These are phyloP conservation scores for Plectrocnemia conspersa DNA, from an alignment of 1,140 invertebrate genomes.

Conservation along the genomic window DNA sequence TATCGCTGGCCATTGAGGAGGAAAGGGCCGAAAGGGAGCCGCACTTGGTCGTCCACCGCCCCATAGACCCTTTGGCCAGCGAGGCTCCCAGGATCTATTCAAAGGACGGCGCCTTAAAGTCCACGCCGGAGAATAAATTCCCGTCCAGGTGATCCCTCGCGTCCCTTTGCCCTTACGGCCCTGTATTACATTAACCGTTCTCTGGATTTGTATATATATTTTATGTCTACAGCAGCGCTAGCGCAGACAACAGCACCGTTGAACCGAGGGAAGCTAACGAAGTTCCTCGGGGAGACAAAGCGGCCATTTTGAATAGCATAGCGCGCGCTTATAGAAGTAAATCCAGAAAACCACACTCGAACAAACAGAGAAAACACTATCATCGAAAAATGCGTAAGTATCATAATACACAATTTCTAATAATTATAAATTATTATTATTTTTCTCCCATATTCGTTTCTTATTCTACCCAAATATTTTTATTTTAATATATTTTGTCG, in stretches of 20 bases:
- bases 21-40: constrained; percentile 64
- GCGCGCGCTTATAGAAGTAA: constrained; percentile 59
- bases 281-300: constrained; percentile 64
- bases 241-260: constrained; percentile 40
- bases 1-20: constrained; percentile 72
- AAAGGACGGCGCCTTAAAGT: constrained; percentile 40
- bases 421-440: neutral
- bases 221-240: constrained; percentile 18
- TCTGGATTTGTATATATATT: neutral
- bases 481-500: too few species aligned
- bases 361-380: constrained; percentile 37
- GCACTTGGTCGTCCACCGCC: constrained; percentile 39
- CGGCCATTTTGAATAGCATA: constrained; percentile 68
- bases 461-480: too few species aligned
- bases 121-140: constrained; percentile 46
- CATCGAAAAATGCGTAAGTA: constrained; percentile 41
- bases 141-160: constrained; percentile 45
- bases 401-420: too few species aligned
- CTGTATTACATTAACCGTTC: constrained; percentile 9
- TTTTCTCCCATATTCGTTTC: neutral
- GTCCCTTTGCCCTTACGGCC: neutral
- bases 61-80: constrained; percentile 27
- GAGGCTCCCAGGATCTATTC: constrained; percentile 31
- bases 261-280: constrained; percentile 51
- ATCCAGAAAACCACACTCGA: constrained; percentile 38